A percentile compares a stretch with the other conserved stretches of the same genome.
These are phyloP conservation scores for Netelia inedita DNA, from an alignment of 2,888 invertebrate genomes.

Conservation along the genomic window DNA sequence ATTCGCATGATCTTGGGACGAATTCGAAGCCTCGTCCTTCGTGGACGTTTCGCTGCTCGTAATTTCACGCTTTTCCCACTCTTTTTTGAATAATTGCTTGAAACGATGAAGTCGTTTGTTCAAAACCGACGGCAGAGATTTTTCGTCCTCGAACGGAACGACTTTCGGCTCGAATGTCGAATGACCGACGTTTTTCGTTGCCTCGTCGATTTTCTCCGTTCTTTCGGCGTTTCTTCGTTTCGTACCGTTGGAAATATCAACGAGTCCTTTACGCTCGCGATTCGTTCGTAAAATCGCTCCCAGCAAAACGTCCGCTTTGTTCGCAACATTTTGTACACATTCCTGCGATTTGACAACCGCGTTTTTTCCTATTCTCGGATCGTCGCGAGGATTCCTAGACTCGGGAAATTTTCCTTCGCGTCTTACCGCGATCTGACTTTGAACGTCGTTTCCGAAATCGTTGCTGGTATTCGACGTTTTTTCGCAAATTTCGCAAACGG, in stretches of 20 bases:
- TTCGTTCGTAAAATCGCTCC: slow-evolving; percentile 87
- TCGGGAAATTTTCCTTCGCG: slow-evolving; percentile 57
- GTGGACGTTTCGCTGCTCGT: slow-evolving; percentile 19
- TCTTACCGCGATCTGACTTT: not conserved
- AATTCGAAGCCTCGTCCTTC: slow-evolving; percentile 61
- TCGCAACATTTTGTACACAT: slow-evolving; percentile 76
- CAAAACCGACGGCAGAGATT: slow-evolving; percentile 76
- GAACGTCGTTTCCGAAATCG: not conserved
- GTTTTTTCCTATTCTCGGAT: not conserved
- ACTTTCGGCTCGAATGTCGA: slow-evolving; percentile 46
- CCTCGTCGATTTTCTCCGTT: slow-evolving; percentile 22
- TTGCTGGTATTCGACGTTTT: slow-evolving; percentile 11
- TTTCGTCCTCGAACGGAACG: slow-evolving; percentile 75
- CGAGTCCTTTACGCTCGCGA: slow-evolving; percentile 81
- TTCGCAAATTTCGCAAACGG: slow-evolving; percentile 57
- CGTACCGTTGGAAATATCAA: slow-evolving; percentile 75
- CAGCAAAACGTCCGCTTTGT: slow-evolving; percentile 86
- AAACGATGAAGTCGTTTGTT: slow-evolving; percentile 81
- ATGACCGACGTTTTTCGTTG: not conserved
- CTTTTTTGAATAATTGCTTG: slow-evolving; percentile 81
- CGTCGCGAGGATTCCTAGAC: not conserved
- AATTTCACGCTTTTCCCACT: slow-evolving; percentile 73
- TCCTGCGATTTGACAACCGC: slow-evolving; percentile 54
- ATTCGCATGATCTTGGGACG: slow-evolving; percentile 8
- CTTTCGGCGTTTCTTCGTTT: slow-evolving; percentile 51